Evolutionary conservation across 92 coral and sea anemone species (phyloP).

Genomic region (Epizoanthus fatuus): DNA sequence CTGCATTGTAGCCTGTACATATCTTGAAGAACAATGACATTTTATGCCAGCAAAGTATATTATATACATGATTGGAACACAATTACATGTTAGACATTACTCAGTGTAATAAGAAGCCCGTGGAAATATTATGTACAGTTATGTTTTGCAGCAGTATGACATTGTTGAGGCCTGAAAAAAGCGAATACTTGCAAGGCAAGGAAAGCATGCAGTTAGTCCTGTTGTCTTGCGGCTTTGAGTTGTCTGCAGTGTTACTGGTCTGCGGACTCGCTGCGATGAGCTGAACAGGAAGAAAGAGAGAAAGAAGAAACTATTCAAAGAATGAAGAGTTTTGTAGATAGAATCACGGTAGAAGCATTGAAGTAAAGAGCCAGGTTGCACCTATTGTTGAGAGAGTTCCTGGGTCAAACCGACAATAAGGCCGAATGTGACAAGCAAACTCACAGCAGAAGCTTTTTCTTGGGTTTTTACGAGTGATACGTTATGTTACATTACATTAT

Average conservation of each 20-base stretch:
- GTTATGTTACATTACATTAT: neutral
- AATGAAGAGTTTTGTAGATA: neutral
- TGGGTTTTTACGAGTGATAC: neutral
- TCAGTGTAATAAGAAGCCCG: too few relatives aligned
- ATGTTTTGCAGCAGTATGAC: too few relatives aligned
- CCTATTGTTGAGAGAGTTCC: neutral
- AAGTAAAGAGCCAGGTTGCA: neutral
- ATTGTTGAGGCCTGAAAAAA: too few relatives aligned
- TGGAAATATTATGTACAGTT: too few relatives aligned
- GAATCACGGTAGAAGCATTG: neutral
- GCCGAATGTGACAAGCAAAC: too few relatives aligned
- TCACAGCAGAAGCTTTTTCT: too few relatives aligned
- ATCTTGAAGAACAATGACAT: too few relatives aligned
- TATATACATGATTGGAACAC: too few relatives aligned
- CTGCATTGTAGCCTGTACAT: too few relatives aligned
- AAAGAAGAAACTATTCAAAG: constrained; percentile 24
- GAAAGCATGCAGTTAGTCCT: constrained; percentile 34
- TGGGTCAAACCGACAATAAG: neutral
- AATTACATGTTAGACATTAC: too few relatives aligned
- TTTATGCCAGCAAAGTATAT: too few relatives aligned
- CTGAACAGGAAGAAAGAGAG: constrained; percentile 28
- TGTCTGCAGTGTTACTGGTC: constrained; percentile 44
- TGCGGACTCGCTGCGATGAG: constrained; percentile 43
- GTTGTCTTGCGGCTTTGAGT: constrained; percentile 39
- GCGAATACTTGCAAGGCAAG: neutral